Evolutionary conservation across 2,113 vertebrate genomes (phyloP).

Genomic region (Stictonetta naevosa): DNA sequence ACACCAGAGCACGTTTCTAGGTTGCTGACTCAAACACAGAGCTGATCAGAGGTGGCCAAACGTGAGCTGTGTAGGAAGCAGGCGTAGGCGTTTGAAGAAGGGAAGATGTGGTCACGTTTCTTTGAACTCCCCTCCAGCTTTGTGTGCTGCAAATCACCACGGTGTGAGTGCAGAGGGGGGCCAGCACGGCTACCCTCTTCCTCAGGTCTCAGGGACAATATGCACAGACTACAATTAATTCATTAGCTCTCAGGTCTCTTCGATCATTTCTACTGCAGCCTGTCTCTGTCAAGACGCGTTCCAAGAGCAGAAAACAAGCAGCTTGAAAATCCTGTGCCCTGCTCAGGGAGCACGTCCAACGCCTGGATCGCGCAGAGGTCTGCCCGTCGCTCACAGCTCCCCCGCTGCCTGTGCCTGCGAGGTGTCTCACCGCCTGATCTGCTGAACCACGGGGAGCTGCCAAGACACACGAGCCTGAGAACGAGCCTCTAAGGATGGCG

Average conservation of each 20-base stretch:
- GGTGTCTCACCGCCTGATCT: background rate
- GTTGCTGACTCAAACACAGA: background rate
- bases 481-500: background rate
- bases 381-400: too few relatives aligned
- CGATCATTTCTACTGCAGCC: background rate
- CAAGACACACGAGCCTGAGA: background rate
- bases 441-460: accelerated
- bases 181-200: background rate
- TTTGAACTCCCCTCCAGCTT: background rate
- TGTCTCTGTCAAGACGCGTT: background rate
- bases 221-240: too few relatives aligned
- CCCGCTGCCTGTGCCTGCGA: background rate
- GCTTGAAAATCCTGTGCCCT: accelerated
- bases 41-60: background rate
- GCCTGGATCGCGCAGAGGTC: background rate
- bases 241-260: background rate
- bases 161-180: accelerated
- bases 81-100: background rate
- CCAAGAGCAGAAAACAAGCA: background rate
- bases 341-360: background rate
- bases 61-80: background rate
- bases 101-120: background rate
- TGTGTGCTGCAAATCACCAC: background rate
- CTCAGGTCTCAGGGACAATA: too few relatives aligned
- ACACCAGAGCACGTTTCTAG: background rate